Conservation (phyloP, 2,888 invertebrate genomes). For the Adelognathus sp. region DNA sequence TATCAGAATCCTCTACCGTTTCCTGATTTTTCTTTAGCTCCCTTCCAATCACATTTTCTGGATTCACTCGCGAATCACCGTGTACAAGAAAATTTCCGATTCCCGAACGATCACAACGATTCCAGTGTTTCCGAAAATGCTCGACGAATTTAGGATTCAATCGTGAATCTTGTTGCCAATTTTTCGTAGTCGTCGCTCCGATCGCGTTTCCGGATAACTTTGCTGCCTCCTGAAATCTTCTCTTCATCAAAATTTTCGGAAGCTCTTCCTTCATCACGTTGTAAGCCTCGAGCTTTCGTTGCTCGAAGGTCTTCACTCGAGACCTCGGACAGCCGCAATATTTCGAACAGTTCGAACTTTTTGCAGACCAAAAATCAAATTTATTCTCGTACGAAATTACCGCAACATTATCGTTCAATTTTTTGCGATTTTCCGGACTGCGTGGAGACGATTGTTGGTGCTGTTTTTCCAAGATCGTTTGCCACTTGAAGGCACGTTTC, state of each 20-base stretch:
- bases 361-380: constrained; percentile 21
- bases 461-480: constrained; percentile 52
- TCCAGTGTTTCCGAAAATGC: background rate
- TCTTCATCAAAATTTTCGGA: constrained; percentile 45
- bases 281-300: constrained; percentile 34
- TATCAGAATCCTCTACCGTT: no score
- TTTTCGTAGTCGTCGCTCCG: background rate
- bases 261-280: constrained; percentile 37
- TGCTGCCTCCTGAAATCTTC: constrained; percentile 5
- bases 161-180: background rate
- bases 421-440: constrained; percentile 10
- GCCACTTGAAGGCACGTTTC: constrained; percentile 54
- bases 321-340: constrained; percentile 17
- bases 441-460: background rate
- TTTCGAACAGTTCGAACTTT: background rate
- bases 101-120: background rate
- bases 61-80: background rate
- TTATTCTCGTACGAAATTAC: background rate
- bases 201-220: background rate
- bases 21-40: no score
- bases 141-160: background rate
- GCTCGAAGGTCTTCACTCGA: constrained; percentile 28
- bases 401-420: background rate
- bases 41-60: background rate
- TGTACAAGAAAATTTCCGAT: background rate